These are phyloP conservation scores for Entomobrya proxima DNA, from an alignment of 2,888 invertebrate genomes.

Conservation along the genomic window DNA sequence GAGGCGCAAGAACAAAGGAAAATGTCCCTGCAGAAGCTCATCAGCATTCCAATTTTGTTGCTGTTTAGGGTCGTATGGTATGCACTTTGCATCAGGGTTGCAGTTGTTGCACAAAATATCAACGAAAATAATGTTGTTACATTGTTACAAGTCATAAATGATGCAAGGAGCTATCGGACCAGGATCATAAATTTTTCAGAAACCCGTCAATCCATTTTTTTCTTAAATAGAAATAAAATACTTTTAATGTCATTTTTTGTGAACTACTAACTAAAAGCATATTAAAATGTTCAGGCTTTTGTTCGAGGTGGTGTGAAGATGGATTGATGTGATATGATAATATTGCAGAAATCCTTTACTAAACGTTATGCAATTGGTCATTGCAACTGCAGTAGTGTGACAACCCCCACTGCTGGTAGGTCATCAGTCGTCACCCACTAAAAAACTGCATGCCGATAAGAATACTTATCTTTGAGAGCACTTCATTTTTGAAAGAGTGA, in stretches of 20 bases:
- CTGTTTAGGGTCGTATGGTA: background rate
- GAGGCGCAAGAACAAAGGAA: background rate
- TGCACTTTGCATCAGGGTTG: constrained; percentile 12
- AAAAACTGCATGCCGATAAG: constrained; percentile 7
- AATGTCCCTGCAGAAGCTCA: background rate
- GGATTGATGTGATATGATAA: background rate
- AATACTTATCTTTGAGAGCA: background rate
- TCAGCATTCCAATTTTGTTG: background rate
- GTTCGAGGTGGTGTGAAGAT: background rate
- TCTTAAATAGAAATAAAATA: background rate
- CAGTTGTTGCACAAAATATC: constrained; percentile 1
- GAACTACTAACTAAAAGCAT: background rate
- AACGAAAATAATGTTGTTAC: constrained; percentile 1
- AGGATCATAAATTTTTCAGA: constrained; percentile 23
- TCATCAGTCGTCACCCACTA: background rate
- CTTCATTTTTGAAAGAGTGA: constrained; percentile 1
- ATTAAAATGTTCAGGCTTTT: background rate
- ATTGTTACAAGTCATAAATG: background rate
- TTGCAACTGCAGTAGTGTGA: background rate
- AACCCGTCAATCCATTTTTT: background rate
- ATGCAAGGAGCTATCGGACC: constrained; percentile 13
- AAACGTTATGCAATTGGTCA: background rate
- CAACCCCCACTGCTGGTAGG: background rate
- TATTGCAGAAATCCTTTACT: too few relatives aligned
- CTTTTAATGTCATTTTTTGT: background rate